Evolutionary conservation across 2,113 vertebrate genomes (phyloP), one percentile per base, ranked within the genome.

Genomic region (Stegostoma tigrinum): DNA sequence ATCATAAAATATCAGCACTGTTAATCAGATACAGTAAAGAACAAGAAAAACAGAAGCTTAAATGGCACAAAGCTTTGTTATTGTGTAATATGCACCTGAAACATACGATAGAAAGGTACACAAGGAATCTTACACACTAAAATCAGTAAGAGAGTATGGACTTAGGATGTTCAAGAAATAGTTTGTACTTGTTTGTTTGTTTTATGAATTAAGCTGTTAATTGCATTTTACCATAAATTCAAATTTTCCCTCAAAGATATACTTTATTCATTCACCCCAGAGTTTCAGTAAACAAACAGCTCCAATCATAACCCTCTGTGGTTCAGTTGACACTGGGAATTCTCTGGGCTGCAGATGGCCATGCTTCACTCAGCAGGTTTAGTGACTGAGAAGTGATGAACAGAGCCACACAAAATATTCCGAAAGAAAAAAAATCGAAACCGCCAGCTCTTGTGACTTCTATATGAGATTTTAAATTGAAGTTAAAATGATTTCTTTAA

Each of bases 41-140:
- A 97, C 97, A 97, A 27, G 94, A 97, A 97, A 97, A 98, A 97
- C 97, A 97, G 97, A 98, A 98, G 97, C 98, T 98, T 97, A 96
- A 97, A 97, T 96, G 23, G 97, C 96, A 97, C 97, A 97, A 97
- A 96, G 96, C 96, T 96, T 97, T 66, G 80, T 97, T 96, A 97
- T 96, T 97, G 97, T 97, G 96, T 97, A 96, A 61, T 64, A 94
- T 95, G 96, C 95, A 95, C 95, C 55, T 96, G 8, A 94, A 68
- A 70, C 24, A 45, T 70, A 48, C 70, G 45, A 70, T 30, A 45
- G 93, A 67, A 45, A n/a, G 27, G 23, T 94, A 45, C 66, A 67
- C 93, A 94, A 94, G 42, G 93, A 67, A 94, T 70, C n/a, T 17
- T 2, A 45, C 93, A 67, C 93, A 94, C 66, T 48, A 70, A 5